A percentile compares a stretch with the other conserved stretches of the same genome.
Evolutionary conservation across 2,113 vertebrate genomes (phyloP).

Genomic region (Pontoporia blainvillei): DNA sequence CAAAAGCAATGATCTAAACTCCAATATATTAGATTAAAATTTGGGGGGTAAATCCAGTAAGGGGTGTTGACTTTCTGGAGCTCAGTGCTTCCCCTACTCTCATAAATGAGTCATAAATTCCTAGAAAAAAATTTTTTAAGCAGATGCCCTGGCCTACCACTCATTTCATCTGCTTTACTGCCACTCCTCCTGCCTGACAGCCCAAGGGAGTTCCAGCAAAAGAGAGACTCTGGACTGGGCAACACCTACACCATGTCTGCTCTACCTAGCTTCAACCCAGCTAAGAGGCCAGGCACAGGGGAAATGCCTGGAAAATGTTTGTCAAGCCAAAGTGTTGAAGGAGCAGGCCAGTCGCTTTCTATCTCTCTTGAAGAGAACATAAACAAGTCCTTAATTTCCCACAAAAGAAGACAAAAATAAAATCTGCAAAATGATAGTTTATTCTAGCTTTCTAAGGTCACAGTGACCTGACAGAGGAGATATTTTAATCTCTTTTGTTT

Average conservation of each 20-base stretch:
- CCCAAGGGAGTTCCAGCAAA: not conserved
- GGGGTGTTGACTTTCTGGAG: not conserved
- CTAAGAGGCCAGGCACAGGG: not conserved
- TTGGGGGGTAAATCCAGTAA: not conserved
- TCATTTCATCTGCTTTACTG: not conserved
- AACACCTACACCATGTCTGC: not conserved
- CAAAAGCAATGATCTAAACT: not conserved
- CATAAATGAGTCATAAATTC: not conserved
- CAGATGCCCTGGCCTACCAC: not conserved
- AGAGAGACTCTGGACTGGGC: not conserved
- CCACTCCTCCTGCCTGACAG: not conserved
- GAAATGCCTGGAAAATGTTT: not conserved
- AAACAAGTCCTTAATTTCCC: slow-evolving; percentile 54
- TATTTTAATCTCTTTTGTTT: slow-evolving; percentile 53
- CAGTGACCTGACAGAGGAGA: slow-evolving; percentile 23
- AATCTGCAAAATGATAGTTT: slow-evolving; percentile 52
- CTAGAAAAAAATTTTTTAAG: not conserved
- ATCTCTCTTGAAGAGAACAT: not conserved
- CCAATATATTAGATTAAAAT: slow-evolving; percentile 1
- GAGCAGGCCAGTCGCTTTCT: not conserved
- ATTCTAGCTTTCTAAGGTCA: slow-evolving; percentile 55
- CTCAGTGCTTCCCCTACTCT: not conserved
- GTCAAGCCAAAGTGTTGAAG: not conserved
- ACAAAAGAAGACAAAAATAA: slow-evolving; percentile 50
- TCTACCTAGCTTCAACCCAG: not conserved